Percentiles rank a stretch among this genome's conserved stretches.
phyloP scores from a whole-genome alignment of 2,113 vertebrate genomes.

The Lagenorhynchus albirostris region DNA sequence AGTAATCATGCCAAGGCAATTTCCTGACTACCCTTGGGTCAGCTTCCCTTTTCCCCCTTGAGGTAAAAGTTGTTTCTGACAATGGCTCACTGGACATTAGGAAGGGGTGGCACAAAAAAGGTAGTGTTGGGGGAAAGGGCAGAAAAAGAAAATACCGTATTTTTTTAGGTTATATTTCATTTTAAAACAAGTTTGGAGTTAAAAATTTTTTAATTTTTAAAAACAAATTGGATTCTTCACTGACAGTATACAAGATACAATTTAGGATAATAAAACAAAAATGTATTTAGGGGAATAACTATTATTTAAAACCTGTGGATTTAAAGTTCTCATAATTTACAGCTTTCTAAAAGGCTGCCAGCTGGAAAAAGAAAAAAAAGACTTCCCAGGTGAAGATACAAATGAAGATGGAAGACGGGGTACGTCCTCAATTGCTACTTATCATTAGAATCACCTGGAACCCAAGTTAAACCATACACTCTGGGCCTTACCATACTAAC shows the following conservation, averaged over 20 bases:
- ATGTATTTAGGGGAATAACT: neutral
- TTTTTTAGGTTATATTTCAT: slow-evolving; percentile 16
- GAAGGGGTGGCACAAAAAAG: neutral
- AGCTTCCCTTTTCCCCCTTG: neutral
- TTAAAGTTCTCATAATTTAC: slow-evolving; percentile 6
- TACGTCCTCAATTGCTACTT: neutral
- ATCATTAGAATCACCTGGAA: neutral
- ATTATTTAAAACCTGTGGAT: neutral
- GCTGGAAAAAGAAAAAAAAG: neutral
- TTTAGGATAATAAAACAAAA: slow-evolving; percentile 17
- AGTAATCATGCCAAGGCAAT: neutral
- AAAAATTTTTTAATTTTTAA: neutral
- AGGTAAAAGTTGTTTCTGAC: neutral
- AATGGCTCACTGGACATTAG: neutral
- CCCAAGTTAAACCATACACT: neutral
- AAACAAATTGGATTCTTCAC: neutral
- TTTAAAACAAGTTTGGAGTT: neutral
- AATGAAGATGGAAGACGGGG: neutral
- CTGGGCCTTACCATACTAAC: neutral
- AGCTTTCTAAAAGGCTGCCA: neutral
- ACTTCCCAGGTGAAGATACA: neutral
- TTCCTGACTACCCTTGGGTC: neutral
- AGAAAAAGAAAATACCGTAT: neutral
- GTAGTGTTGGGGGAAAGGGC: neutral
- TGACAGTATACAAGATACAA: neutral